Evolutionary conservation across 2,113 vertebrate genomes (phyloP).

Genomic region (Tiliqua scincoides): DNA sequence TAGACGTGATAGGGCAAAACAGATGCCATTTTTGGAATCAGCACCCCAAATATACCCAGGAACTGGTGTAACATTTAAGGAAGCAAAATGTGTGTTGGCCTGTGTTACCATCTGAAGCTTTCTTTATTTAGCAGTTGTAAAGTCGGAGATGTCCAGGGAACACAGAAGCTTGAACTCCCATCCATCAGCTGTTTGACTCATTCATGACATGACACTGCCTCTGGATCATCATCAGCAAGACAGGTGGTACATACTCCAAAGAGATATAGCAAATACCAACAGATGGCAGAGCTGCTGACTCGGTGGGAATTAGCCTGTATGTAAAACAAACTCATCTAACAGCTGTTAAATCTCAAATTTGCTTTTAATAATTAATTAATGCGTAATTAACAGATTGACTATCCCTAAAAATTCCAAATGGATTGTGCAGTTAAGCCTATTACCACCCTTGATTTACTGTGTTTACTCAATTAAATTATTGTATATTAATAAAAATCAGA

Average conservation of each 20-base stretch:
- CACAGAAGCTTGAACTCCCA: background rate
- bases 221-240: background rate
- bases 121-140: background rate
- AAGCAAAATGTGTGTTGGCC: no score
- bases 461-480: constrained; percentile 27
- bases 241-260: constrained; percentile 1
- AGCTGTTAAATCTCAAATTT: constrained; percentile 38
- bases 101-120: background rate
- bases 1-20: no score
- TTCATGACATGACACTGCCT: background rate
- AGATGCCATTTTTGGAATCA: no score
- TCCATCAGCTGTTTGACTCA: background rate
- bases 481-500: background rate
- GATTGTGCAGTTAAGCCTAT: constrained; percentile 29
- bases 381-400: constrained; percentile 53
- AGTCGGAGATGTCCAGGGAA: constrained; percentile 4
- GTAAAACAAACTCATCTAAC: constrained; percentile 32
- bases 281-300: constrained; percentile 12
- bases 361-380: constrained; percentile 51
- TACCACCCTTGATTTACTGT: constrained; percentile 9
- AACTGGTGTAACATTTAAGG: no score
- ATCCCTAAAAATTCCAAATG: constrained; percentile 44
- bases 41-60: no score
- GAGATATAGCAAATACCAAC: constrained; percentile 24
- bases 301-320: constrained; percentile 21